Base-by-base conservation (phyloP, 2,797 vertebrate genomes). In the Adelosebastes latens region DNA sequence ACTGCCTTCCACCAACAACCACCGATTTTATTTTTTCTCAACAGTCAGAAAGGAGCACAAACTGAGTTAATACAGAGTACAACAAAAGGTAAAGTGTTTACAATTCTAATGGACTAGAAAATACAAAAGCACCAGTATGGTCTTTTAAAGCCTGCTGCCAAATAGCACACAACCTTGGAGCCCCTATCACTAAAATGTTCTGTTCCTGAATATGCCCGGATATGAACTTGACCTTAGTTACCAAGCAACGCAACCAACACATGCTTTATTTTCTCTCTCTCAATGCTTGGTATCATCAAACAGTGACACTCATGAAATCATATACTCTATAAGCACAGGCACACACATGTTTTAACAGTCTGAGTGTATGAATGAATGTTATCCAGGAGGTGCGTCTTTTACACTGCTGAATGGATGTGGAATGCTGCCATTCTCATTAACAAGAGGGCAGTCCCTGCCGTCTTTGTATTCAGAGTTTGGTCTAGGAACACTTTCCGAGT, bases 401-500 rank as follows among this genome's bases (percentile, higher is more conserved):
- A 81, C 68, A 61, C 76, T 36, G 62, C 63, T 83, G 81, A 89
- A 88, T 79, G 60, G 60, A 86, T 32, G 58, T 90, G 90, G 78
- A 90, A 56, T 22, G 16, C 22, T 86, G 88, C 84, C 80, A 79
- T 85, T 75, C 80, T 86, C 85, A 82, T 90, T 88, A 87, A 84
- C 78, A 86, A 88, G 77, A 88, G 76, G 72, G 29, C 65, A 29
- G 61, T 79, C 84, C 72, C 58, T 3, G 32, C 62, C 56, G 39
- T 79, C 74, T 88, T 85, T 87, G 77, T 87, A 79, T 85, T 91
- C 85, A 86, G 78, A 86, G 73, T 91, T 89, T 53, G 70, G 82
- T 84, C 72, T 49, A 76, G 79, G 71, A 90, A 88, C 79, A 83
- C 81, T 91, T 89, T 92, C 85, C 65, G 83, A 90, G 77, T 84